phyloP scores from a whole-genome alignment of 2,888 invertebrate genomes.

The Brassicogethes aeneus region DNA sequence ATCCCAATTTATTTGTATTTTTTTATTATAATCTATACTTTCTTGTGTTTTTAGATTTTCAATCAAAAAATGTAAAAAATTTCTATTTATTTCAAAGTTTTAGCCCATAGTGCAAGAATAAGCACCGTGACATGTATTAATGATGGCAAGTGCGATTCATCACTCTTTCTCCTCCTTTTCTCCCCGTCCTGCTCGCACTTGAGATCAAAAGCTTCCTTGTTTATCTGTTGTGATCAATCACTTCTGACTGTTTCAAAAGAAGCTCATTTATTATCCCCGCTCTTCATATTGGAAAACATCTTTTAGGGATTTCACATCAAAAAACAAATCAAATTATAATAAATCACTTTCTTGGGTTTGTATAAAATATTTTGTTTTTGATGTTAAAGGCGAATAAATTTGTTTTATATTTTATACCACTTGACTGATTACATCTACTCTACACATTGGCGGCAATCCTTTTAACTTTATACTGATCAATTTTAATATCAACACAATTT shows the following conservation, averaged over 20 bases:
- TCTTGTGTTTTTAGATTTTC: too few species aligned
- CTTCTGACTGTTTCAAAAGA: conserved; percentile 43
- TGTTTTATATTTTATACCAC: not conserved
- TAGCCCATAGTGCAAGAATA: conserved; percentile 27
- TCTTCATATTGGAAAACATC: conserved; percentile 33
- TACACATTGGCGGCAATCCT: too few species aligned
- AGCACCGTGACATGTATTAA: conserved; percentile 42
- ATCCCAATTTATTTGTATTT: too few species aligned
- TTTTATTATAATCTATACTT: too few species aligned
- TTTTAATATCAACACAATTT: too few species aligned
- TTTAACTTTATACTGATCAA: too few species aligned
- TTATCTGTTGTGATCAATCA: conserved; percentile 42
- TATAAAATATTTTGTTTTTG: conserved; percentile 1
- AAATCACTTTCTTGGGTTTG: not conserved
- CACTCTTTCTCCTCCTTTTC: conserved; percentile 32
- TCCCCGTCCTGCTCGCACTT: conserved; percentile 30
- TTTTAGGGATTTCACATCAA: conserved; percentile 29
- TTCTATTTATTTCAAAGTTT: too few species aligned
- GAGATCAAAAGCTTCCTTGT: conserved; percentile 42
- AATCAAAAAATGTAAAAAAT: too few species aligned
- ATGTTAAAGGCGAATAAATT: not conserved
- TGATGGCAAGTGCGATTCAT: conserved; percentile 42
- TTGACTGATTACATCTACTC: not conserved
- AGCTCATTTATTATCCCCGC: conserved; percentile 41
- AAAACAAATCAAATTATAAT: conserved; percentile 20